These are phyloP conservation scores for Rhaphigaster nebulosa DNA, from an alignment of 2,888 invertebrate genomes.

Conservation along the genomic window DNA sequence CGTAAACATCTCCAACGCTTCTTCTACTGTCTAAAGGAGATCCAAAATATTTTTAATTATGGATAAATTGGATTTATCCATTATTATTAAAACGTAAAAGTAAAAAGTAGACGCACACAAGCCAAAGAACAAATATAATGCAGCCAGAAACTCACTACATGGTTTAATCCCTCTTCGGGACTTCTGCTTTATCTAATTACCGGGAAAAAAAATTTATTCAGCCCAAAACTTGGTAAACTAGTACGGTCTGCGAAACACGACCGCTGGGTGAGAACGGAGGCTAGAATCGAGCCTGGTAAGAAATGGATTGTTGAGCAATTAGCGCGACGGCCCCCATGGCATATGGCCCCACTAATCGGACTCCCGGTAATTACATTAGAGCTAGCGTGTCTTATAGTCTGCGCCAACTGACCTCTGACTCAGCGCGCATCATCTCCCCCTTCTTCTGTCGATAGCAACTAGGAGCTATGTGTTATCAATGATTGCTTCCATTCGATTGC, in stretches of 20 bases:
- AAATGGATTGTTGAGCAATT: constrained; percentile 1
- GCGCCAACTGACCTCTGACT: constrained; percentile 38
- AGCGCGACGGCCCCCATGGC: background rate
- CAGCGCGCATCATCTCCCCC: constrained; percentile 16
- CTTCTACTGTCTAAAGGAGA: too few relatives aligned
- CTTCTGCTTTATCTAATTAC: too few relatives aligned
- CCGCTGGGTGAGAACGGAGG: background rate
- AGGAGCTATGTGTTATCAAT: background rate
- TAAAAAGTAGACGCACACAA: too few relatives aligned
- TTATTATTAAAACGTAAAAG: too few relatives aligned
- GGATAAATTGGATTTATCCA: too few relatives aligned
- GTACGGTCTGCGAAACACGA: background rate
- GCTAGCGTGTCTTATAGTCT: constrained; percentile 31
- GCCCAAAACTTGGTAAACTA: too few relatives aligned
- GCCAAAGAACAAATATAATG: too few relatives aligned
- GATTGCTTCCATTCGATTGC: constrained; percentile 5
- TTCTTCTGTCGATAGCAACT: background rate
- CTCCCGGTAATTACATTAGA: constrained; percentile 37
- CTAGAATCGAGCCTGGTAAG: background rate
- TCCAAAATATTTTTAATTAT: too few relatives aligned
- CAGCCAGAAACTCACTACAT: too few relatives aligned
- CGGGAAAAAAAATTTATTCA: too few relatives aligned
- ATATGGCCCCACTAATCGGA: constrained; percentile 23
- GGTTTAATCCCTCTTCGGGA: too few relatives aligned
- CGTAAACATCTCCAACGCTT: too few relatives aligned